A percentile compares a stretch with the other conserved stretches of the same genome.
These are phyloP conservation scores for Glossosoma conforme DNA, from an alignment of 1,140 invertebrate species.

Conservation along the genomic window DNA sequence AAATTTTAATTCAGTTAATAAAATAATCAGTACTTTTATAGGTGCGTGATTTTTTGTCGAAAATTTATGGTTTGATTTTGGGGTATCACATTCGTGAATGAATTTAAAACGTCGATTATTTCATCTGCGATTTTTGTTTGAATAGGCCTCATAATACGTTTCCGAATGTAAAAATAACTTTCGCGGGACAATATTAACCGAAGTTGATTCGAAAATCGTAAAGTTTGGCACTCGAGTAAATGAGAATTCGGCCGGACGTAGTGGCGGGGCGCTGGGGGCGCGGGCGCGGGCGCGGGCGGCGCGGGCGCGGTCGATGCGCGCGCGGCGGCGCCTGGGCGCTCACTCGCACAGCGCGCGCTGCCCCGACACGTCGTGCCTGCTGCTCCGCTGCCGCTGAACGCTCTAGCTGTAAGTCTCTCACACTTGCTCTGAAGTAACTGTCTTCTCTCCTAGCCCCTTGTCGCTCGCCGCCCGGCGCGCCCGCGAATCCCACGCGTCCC, in stretches of 20 bases:
- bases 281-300: slow-evolving; percentile 25
- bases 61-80: no score
- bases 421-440: slow-evolving; percentile 23
- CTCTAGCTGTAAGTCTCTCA: slow-evolving; percentile 28
- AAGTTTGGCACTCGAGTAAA: no score
- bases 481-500: slow-evolving; percentile 37
- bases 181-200: no score
- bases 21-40: no score
- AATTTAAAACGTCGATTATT: no score
- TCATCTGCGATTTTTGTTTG: no score
- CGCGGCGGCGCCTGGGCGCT: slow-evolving; percentile 33
- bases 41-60: no score
- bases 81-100: no score
- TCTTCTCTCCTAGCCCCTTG: slow-evolving; percentile 22
- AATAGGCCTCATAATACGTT: no score
- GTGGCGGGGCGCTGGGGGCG: slow-evolving; percentile 4
- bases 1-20: no score
- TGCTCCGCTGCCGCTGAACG: slow-evolving; percentile 21
- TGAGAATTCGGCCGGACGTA: slow-evolving; percentile 18
- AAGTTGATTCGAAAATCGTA: no score
- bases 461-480: slow-evolving; percentile 34
- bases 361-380: slow-evolving; percentile 29
- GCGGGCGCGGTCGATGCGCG: slow-evolving; percentile 36
- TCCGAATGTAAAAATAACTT: no score
- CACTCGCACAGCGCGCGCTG: slow-evolving; percentile 44